phyloP scores from a whole-genome alignment of 2,797 vertebrate genomes.

The Falco biarmicus region DNA sequence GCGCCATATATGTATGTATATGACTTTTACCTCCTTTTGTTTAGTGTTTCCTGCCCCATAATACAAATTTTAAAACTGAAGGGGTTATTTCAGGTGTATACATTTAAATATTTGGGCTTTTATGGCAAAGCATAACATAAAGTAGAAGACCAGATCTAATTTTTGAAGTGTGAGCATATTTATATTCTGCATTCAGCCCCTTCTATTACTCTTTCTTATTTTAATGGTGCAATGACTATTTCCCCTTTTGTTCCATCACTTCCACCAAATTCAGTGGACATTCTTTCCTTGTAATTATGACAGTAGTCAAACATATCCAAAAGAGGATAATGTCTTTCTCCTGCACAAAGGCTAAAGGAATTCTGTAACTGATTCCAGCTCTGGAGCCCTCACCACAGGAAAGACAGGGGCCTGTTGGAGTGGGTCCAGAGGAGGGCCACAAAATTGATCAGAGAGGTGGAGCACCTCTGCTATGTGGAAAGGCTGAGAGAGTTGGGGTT shows the following conservation, averaged over 20 bases:
- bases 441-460: too few species aligned
- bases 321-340: neutral
- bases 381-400: too few species aligned
- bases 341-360: neutral
- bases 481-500: too few species aligned
- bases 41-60: neutral
- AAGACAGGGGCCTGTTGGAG: too few species aligned
- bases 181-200: neutral
- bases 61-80: neutral
- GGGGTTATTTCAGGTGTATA: neutral
- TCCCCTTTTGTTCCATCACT: neutral
- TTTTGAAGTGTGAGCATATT: neutral
- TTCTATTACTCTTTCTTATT: neutral
- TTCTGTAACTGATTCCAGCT: neutral
- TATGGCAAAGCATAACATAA: neutral
- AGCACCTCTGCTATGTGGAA: too few species aligned
- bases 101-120: neutral
- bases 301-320: neutral
- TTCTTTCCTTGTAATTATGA: neutral
- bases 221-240: neutral
- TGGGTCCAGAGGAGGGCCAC: too few species aligned
- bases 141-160: neutral
- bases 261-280: neutral
- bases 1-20: neutral
- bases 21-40: slow-evolving; percentile 5